These are phyloP conservation scores for Antechinus flavipes DNA, from an alignment of 2,113 vertebrate genomes.

Conservation along the genomic window DNA sequence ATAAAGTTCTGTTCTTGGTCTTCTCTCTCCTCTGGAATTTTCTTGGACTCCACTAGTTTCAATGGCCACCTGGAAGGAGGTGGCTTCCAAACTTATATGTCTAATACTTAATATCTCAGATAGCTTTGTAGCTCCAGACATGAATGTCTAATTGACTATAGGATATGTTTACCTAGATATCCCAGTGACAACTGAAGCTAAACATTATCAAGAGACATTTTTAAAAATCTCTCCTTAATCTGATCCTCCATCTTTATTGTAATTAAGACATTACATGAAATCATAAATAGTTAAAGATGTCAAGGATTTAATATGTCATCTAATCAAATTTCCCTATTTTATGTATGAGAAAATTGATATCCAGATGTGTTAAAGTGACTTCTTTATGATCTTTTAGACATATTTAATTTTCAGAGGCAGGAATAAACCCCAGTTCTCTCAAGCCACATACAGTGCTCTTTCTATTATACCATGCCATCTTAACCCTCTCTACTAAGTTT, in stretches of 20 bases:
- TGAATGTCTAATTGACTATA: not conserved
- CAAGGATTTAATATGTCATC: not conserved
- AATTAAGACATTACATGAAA: not conserved
- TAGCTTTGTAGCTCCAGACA: not conserved
- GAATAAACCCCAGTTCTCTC: not conserved
- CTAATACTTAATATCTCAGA: not conserved
- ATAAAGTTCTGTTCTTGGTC: not conserved
- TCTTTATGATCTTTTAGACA: not conserved
- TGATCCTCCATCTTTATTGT: not conserved
- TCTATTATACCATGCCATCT: not conserved
- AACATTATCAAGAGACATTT: not conserved
- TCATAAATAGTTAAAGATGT: not conserved
- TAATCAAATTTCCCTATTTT: not conserved
- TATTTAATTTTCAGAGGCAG: not conserved
- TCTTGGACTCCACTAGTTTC: not conserved
- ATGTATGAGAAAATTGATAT: not conserved
- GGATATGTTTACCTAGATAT: not conserved
- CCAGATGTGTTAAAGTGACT: not conserved
- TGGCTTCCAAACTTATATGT: not conserved
- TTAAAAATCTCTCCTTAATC: not conserved
- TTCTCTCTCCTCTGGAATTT: not conserved
- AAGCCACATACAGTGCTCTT: not conserved
- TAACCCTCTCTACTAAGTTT: not conserved
- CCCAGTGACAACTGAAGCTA: not conserved
- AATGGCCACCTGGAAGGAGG: not conserved